These are phyloP conservation scores for Melanotaenia trifasciata DNA, from an alignment of 2,797 vertebrate species.

Conservation along the genomic window DNA sequence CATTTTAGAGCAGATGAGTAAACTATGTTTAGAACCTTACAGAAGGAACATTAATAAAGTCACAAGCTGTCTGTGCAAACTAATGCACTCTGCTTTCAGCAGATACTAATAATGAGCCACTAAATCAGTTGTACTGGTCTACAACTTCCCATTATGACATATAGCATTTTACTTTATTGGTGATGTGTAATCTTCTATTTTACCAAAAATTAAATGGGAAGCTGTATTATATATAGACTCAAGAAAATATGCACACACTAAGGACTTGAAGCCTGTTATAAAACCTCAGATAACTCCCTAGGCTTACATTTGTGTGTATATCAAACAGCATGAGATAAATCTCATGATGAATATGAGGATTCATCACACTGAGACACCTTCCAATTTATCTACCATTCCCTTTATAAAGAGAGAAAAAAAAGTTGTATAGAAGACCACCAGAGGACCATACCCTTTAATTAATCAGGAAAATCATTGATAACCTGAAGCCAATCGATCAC, in stretches of 20 bases:
- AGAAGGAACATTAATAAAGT: constrained; percentile 12
- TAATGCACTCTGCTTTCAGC: not conserved
- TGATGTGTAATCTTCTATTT: not conserved
- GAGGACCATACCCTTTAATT: not conserved
- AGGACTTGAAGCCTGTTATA: not conserved
- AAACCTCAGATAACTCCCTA: not conserved
- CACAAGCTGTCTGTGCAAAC: constrained; percentile 26
- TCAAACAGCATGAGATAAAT: not conserved
- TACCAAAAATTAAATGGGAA: not conserved
- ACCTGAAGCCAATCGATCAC: too few relatives aligned
- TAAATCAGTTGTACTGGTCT: too few relatives aligned
- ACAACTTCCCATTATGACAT: too few relatives aligned
- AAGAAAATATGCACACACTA: not conserved
- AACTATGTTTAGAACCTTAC: too few relatives aligned
- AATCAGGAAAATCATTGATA: not conserved
- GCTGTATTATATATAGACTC: not conserved
- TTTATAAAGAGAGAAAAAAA: not conserved
- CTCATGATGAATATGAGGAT: not conserved
- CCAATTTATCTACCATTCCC: not conserved
- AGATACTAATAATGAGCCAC: too few relatives aligned
- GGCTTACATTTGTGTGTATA: not conserved
- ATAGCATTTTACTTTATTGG: not conserved
- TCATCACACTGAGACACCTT: not conserved
- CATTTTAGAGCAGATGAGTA: too few relatives aligned
- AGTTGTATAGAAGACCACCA: not conserved